Base-by-base conservation (phyloP, 1,140 invertebrate genomes). In the Lethocerus indicus region DNA sequence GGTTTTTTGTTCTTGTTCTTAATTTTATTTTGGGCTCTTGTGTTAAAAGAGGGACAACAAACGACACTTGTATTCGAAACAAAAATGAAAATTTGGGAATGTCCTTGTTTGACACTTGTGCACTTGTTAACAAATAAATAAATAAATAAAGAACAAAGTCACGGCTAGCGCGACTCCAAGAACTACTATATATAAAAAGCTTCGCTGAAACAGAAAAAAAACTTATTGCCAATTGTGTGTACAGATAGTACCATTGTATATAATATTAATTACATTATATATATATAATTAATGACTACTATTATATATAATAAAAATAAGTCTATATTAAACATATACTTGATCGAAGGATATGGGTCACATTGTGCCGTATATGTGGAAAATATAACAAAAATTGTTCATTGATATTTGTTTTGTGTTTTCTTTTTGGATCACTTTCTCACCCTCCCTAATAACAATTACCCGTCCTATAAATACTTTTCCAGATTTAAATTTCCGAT, bases 311-410 rank as follows among this genome's bases (percentile, higher is more conserved):
- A 49, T 52, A 48, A 35, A 45, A 36, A 52, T 52, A 52, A 52
- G 50, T 51, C 50, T 51, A 52, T 52, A 52, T 52, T 36, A 45
- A 50, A 48, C 37, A 52, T 48, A 52, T 52, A 52, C 51, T 48
- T 48, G 51, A 52, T 52, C 37, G 51, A 52, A 52, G 51, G 46
- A 52, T 52, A 52, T 52, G 51, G 51, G 51, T 52, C 51, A 52
- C 51, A 52, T 51, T 52, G 51, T 52, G 51, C 51, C 51, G 51
- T 52, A 52, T 48, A 52, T 52, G 51, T 52, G 51, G 39, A 52
- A 52, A 52, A 52, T 48, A 48, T 43, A 52, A 52, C 26, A 52
- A n/a, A 52, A 45, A 52, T 52, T 52, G 51, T 52, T 52, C 51
- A 52, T 39, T 52, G 28, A 49, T 18, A 16, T 32, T 42, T 20